Percentiles rank a stretch among this genome's conserved stretches.
Evolutionary conservation across 2,113 vertebrate species (phyloP).

Genomic region (Lanius collurio): DNA sequence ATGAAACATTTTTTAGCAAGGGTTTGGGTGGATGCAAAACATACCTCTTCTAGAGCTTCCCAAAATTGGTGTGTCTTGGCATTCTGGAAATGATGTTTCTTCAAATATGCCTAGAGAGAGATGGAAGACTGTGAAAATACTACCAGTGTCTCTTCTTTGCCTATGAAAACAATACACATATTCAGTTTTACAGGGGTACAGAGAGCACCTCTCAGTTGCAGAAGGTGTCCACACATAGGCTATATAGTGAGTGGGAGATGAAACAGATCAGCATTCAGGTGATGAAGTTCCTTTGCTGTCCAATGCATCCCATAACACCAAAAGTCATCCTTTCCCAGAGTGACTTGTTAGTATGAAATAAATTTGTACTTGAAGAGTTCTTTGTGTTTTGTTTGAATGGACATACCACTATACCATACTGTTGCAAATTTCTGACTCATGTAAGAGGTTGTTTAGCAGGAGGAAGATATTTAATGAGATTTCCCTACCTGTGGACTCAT

Average conservation of each 20-base stretch:
- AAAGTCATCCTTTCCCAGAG: background rate
- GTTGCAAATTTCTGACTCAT: background rate
- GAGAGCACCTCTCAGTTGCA: background rate
- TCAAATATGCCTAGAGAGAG: slow-evolving; percentile 82
- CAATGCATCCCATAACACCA: rapidly evolving
- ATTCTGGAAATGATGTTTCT: slow-evolving; percentile 76
- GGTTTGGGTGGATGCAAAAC: background rate
- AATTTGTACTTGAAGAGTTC: background rate
- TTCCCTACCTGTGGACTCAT: background rate
- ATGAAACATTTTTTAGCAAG: background rate
- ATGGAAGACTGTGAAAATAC: slow-evolving; percentile 5
- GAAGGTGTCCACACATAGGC: background rate
- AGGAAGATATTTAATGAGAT: background rate
- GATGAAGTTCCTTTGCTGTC: background rate
- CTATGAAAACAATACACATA: background rate
- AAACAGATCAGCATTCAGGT: background rate
- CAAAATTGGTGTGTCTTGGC: slow-evolving; percentile 93
- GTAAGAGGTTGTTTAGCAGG: background rate
- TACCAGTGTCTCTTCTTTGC: background rate
- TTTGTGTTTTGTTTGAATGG: background rate
- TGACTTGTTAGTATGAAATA: background rate
- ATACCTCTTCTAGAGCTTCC: slow-evolving; percentile 81
- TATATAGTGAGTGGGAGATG: background rate
- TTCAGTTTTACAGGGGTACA: background rate
- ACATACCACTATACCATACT: background rate